Percentiles rank a stretch among this genome's conserved stretches.
phyloP scores from a whole-genome alignment of 2,797 vertebrate species.

The Periophthalmus magnuspinnatus region DNA sequence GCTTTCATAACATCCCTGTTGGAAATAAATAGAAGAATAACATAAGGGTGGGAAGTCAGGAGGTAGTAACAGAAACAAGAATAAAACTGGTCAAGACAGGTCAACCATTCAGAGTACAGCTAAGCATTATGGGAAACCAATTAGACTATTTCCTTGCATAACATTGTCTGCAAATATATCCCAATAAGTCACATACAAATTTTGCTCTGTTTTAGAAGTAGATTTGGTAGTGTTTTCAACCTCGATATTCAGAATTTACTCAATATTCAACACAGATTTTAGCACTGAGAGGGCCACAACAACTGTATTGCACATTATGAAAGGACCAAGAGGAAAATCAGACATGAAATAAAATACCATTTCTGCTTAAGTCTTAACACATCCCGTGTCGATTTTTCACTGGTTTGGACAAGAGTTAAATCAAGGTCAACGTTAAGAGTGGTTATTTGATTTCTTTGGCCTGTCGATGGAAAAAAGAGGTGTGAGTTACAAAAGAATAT shows the following conservation, averaged over 20 bases:
- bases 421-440: slow-evolving; percentile 22
- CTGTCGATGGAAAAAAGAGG: slow-evolving; percentile 3
- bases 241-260: no score
- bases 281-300: background rate
- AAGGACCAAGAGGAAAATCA: background rate
- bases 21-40: background rate
- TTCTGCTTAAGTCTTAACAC: background rate
- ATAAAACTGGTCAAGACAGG: slow-evolving; percentile 1
- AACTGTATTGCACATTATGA: background rate
- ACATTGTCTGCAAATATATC: background rate
- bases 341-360: background rate
- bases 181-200: background rate
- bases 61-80: background rate
- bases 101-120: background rate
- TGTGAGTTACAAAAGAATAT: slow-evolving; percentile 24
- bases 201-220: no score
- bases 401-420: slow-evolving; percentile 30
- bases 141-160: background rate
- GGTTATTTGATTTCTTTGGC: slow-evolving; percentile 9
- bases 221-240: no score
- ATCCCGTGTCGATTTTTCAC: background rate
- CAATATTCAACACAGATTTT: background rate
- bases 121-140: background rate
- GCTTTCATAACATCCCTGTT: background rate
- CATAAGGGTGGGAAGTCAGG: background rate